Base-by-base conservation (phyloP, 2,797 vertebrate species). In the Sebastes cheni region DNA sequence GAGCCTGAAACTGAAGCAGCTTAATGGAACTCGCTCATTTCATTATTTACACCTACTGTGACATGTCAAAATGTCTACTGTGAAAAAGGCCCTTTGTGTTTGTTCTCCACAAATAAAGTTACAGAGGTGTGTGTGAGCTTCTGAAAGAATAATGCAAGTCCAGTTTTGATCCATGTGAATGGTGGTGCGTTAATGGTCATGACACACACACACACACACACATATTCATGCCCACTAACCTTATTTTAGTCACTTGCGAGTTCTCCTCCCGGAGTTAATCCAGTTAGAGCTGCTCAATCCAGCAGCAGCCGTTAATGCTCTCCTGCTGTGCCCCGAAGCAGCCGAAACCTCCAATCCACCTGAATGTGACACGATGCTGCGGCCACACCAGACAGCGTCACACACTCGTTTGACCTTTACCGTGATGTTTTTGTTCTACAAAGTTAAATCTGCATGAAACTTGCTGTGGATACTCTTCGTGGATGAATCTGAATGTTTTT, bases 281-380 rank as follows among this genome's bases (percentile, higher is more conserved):
- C 79, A 71, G 55, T 92, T 92, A 91, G 77, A 82, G 80, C 62
- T 64, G 72, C 80, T 78, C 62, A 54, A 77, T 86, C 84, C 79
- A 85, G 84, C 85, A 80, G 81, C 85, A 75, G 85, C 76, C 74
- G 77, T 87, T 82, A 81, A 90, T 85, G 71, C 74, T 70, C 84
- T 84, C 89, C 82, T 50, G 80, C 79, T 79, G 84, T 8, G 83
- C 36, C 77, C 81, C 10, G 64, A 76, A 81, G 76, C 67, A 74
- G 54, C 32, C 58, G 10, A 72, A 50, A 71, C 34, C 80, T 50
- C 75, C 68, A 29, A 2, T 23, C 67, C 67, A 68, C 79, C 65
- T 67, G 36, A 54, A 58, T 16, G 62, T 22, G 60, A 67, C 71
- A 36, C 4, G 55, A 79, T 22, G 3, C 62, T 2, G 55, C 4